Evolutionary conservation across 2,888 invertebrate genomes (phyloP), one percentile per base, ranked within the genome.

Genomic region (Pseudococcus longispinus): DNA sequence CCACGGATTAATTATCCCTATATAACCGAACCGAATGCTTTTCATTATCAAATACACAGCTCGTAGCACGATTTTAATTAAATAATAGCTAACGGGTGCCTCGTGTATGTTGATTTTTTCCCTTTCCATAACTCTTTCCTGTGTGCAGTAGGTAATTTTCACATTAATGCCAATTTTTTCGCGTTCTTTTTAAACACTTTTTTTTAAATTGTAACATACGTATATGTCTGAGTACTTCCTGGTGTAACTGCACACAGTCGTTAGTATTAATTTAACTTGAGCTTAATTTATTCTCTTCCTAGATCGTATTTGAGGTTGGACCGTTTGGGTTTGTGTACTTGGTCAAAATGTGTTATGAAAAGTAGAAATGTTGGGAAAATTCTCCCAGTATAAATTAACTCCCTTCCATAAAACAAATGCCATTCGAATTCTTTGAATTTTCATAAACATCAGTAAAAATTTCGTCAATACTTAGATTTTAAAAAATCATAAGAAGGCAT

Each of bases 11-110:
- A 80, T 80, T 80, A 80, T 42, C 20, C 77, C 20, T 37, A 37
- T n/a, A 37, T 80, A 80, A 80, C 77, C 42, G 77, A 80, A 80
- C 77, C 42, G 77, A 80, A 80, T 80, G 77, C 77, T 42, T 80
- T 37, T 80, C 77, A 80, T 80, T 80, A 80, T 42, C 77, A 37
- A 42, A 1, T 13, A 80, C 42, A 42, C 29, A 37, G 37, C n/a
- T n/a, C n/a, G n/a, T 37, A 37, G 8, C 37, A 37, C 37, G 42
- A 80, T 80, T 80, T 80, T 80, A 37, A 80, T 80, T 80, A 42
- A 80, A 80, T 80, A 80, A 80, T 37, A 80, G 32, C 37, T 20
- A 80, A 80, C 77, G 77, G 60, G 60, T 80, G 70, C 70, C 70
- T 70, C 29, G 70, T 70, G 29, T 70, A n/a, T 70, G 70, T 29